phyloP scores from a whole-genome alignment of 2,888 invertebrate genomes.

The Tridacna gigas region DNA sequence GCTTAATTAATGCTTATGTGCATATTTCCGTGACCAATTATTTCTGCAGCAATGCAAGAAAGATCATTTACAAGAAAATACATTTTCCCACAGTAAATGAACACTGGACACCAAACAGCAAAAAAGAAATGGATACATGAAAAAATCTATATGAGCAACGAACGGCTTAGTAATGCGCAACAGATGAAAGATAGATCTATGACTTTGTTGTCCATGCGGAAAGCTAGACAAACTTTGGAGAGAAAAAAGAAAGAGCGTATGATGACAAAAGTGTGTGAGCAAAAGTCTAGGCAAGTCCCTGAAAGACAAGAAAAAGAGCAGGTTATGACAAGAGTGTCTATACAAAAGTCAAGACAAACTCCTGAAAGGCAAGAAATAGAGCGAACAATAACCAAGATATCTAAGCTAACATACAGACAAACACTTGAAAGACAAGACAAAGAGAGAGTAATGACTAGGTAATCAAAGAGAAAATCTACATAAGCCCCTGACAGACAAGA shows the following conservation, averaged over 20 bases:
- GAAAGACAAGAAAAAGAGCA: slow-evolving; percentile 5
- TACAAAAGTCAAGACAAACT: neutral
- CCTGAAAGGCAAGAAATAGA: neutral
- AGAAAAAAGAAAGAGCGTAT: neutral
- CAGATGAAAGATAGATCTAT: neutral
- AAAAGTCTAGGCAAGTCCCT: neutral
- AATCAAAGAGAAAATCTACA: neutral
- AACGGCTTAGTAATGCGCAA: neutral
- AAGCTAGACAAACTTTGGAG: neutral
- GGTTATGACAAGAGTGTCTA: neutral
- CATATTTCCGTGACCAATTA: slow-evolving; percentile 6
- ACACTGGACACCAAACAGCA: neutral
- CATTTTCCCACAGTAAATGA: neutral
- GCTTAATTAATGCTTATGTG: no score
- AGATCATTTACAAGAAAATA: neutral
- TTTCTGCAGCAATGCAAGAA: neutral
- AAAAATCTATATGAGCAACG: neutral
- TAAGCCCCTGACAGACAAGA: neutral
- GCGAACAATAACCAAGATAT: neutral
- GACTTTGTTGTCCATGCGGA: neutral
- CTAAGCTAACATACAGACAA: neutral
- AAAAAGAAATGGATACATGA: neutral
- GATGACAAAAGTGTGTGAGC: neutral
- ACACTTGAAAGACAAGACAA: slow-evolving; percentile 8
- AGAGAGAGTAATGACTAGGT: neutral